Evolutionary conservation across 2,888 invertebrate species (phyloP).

Genomic region (Drosophila melanosoma): DNA sequence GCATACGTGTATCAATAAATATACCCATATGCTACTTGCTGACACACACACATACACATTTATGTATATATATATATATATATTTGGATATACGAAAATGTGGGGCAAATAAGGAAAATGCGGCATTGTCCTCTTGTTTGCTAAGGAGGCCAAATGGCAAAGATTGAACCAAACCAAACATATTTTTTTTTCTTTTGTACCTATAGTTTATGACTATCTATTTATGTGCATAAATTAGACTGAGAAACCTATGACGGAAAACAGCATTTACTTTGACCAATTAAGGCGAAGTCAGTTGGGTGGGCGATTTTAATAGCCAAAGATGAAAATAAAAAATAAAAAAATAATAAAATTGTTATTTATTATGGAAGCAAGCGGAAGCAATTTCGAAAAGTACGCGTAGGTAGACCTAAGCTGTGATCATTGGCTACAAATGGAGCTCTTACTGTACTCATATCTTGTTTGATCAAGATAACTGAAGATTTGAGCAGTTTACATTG

Average conservation of each 20-base stretch:
- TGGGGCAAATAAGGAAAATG: constrained; percentile 58
- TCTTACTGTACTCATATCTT: constrained; percentile 26
- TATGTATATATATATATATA: not conserved
- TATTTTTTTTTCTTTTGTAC: constrained; percentile 19
- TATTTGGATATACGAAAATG: constrained; percentile 32
- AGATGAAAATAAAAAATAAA: constrained; percentile 37
- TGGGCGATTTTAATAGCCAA: constrained; percentile 59
- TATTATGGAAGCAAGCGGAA: constrained; percentile 52
- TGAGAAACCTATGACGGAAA: constrained; percentile 64
- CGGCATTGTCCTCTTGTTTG: constrained; percentile 42
- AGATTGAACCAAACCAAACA: constrained; percentile 32
- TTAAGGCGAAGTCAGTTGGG: constrained; percentile 66
- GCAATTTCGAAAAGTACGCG: constrained; percentile 27
- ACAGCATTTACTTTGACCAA: constrained; percentile 66
- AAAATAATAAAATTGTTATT: constrained; percentile 33
- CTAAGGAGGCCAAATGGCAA: constrained; percentile 39
- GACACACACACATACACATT: not conserved
- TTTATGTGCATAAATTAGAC: constrained; percentile 13
- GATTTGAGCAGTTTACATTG: constrained; percentile 7
- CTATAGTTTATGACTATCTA: constrained; percentile 38
- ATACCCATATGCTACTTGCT: constrained; percentile 39
- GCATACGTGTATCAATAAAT: constrained; percentile 66
- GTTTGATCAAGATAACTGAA: constrained; percentile 26
- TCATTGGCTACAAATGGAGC: constrained; percentile 22
- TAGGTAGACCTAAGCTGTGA: constrained; percentile 29